phyloP scores from a whole-genome alignment of 23 tunicate genomes.

The Halocynthia roretzi region DNA sequence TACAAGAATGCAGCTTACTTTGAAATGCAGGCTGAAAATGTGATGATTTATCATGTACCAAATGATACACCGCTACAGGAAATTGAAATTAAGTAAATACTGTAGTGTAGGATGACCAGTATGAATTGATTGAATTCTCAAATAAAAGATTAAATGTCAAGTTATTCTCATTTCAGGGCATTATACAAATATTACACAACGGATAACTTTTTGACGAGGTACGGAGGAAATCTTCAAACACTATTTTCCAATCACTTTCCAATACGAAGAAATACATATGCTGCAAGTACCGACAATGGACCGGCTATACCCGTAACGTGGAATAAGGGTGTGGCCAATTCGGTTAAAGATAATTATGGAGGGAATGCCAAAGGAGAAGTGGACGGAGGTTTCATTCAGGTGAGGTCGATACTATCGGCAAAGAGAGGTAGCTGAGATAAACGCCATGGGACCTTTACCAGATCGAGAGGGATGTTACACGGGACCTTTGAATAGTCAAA shows the following conservation, averaged over 20 bases:
- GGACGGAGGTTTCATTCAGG: constrained; percentile 10
- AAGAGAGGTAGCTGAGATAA: too few species aligned
- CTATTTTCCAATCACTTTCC: constrained; percentile 47
- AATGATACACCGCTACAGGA: constrained; percentile 24
- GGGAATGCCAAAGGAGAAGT: background rate
- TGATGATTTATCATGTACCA: constrained; percentile 37
- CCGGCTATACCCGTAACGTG: constrained; percentile 25
- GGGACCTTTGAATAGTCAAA: too few species aligned
- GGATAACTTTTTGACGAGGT: constrained; percentile 25
- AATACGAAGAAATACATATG: constrained; percentile 19
- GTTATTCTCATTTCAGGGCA: constrained; percentile 6
- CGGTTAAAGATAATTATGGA: background rate
- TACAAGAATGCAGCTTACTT: constrained; percentile 30
- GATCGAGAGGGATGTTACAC: too few species aligned
- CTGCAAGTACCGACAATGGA: constrained; percentile 39
- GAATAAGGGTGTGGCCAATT: constrained; percentile 1
- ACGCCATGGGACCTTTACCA: too few species aligned
- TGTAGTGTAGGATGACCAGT: too few species aligned
- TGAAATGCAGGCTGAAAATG: constrained; percentile 21
- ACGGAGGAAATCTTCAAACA: constrained; percentile 55
- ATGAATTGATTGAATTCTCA: background rate
- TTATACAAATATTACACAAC: constrained; percentile 53
- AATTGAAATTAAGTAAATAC: background rate
- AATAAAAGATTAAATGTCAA: background rate
- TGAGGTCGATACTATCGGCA: background rate